Conservation (phyloP, 2,888 invertebrate species). For the Drosophila atripex region DNA sequence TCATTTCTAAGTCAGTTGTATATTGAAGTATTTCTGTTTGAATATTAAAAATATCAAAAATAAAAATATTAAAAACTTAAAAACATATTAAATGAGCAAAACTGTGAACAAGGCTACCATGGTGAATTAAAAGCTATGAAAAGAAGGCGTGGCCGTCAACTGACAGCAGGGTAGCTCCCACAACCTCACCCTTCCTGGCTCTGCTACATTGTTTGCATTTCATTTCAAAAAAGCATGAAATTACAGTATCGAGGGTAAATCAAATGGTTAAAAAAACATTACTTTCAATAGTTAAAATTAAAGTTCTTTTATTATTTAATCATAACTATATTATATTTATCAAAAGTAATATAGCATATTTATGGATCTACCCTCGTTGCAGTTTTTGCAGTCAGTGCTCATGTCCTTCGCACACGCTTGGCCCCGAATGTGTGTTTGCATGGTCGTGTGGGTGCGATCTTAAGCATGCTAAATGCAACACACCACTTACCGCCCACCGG, state of each 20-base stretch:
- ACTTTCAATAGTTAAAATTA: background rate
- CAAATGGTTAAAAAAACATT: background rate
- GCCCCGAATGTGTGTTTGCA: conserved; percentile 6
- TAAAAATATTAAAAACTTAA: background rate
- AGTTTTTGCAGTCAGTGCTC: conserved; percentile 72
- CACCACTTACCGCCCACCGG: conserved; percentile 19
- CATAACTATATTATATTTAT: too few relatives aligned
- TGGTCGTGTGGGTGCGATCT: conserved; percentile 43
- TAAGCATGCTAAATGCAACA: conserved; percentile 58
- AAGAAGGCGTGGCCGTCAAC: conserved; percentile 67
- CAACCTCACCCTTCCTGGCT: conserved; percentile 20
- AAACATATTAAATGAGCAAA: conserved; percentile 69
- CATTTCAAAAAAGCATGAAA: conserved; percentile 58
- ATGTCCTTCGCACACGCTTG: conserved; percentile 55
- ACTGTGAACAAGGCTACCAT: too few relatives aligned
- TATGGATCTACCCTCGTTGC: conserved; percentile 8
- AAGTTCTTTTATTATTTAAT: background rate
- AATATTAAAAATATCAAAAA: background rate
- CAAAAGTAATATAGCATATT: background rate
- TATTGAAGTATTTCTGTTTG: too few relatives aligned
- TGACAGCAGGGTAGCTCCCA: conserved; percentile 40
- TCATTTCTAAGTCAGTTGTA: background rate
- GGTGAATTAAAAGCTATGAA: conserved; percentile 71
- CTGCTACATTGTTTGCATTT: conserved; percentile 59
- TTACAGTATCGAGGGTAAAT: conserved; percentile 11